These are phyloP conservation scores for Silurus glanis DNA, from an alignment of 2,113 vertebrate species.

Conservation along the genomic window DNA sequence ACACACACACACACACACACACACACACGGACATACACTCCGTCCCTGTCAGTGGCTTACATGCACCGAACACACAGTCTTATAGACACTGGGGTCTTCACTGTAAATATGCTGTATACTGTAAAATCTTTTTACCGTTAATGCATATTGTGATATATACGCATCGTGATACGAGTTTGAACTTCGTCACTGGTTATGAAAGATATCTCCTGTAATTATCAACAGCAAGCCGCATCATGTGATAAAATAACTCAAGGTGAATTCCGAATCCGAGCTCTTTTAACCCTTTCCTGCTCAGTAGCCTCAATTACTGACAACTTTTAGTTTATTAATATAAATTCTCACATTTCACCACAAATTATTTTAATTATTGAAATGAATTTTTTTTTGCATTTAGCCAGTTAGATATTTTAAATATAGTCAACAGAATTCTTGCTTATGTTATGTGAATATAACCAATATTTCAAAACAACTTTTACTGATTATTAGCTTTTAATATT, in stretches of 20 bases:
- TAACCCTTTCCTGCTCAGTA: background rate
- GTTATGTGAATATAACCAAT: background rate
- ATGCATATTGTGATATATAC: no score
- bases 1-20: slow-evolving; percentile 53
- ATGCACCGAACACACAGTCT: no score
- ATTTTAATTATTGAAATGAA: background rate
- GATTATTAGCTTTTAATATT: background rate
- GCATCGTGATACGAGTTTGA: no score
- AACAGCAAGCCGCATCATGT: background rate
- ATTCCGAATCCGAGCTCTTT: background rate
- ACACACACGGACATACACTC: slow-evolving; percentile 37
- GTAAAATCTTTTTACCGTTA: no score
- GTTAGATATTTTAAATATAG: background rate
- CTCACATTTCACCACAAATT: background rate
- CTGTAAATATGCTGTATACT: no score
- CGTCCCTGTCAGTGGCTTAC: slow-evolving; percentile 61
- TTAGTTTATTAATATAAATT: no score
- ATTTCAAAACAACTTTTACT: background rate
- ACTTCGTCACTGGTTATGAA: background rate
- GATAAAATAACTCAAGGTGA: no score
- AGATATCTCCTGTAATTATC: background rate
- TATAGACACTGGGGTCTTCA: no score
- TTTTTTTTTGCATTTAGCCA: background rate
- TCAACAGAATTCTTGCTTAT: background rate
- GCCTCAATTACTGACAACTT: background rate